Evolutionary conservation across 2,797 vertebrate genomes (phyloP).

Genomic region (Gephyroberyx darwinii): DNA sequence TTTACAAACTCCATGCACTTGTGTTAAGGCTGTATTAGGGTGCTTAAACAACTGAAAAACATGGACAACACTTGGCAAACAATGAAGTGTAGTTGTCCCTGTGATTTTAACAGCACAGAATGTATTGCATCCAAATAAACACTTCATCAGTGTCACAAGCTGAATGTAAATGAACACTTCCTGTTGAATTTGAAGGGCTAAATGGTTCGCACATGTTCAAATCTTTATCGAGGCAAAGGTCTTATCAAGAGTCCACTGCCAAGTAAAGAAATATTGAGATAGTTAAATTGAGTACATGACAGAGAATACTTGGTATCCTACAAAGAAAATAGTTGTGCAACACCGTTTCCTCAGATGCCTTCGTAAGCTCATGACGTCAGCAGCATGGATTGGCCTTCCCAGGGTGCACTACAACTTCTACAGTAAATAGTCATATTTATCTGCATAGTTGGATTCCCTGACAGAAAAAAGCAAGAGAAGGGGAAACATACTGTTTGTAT

Average conservation of each 20-base stretch:
- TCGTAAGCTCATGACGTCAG: constrained; percentile 30
- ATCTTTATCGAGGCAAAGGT: constrained; percentile 13
- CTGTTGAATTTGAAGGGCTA: constrained; percentile 21
- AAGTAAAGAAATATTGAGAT: constrained; percentile 43
- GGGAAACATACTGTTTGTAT: constrained; percentile 49
- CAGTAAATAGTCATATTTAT: constrained; percentile 26
- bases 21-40: constrained; percentile 35
- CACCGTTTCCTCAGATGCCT: constrained; percentile 8
- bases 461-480: constrained; percentile 23
- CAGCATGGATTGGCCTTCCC: constrained; percentile 10
- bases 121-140: constrained; percentile 57
- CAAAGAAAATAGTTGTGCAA: not conserved
- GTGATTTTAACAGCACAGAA: constrained; percentile 43
- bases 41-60: constrained; percentile 49
- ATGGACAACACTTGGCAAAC: constrained; percentile 43
- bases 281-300: constrained; percentile 34
- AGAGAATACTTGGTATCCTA: constrained; percentile 15
- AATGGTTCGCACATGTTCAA: constrained; percentile 42
- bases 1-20: constrained; percentile 26
- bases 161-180: constrained; percentile 27
- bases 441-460: constrained; percentile 24
- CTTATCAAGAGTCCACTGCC: constrained; percentile 36
- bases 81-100: constrained; percentile 28
- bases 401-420: constrained; percentile 1
- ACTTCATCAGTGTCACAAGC: constrained; percentile 48